phyloP scores from a whole-genome alignment of 2,888 invertebrate genomes.

The Stenodema calcarata region DNA sequence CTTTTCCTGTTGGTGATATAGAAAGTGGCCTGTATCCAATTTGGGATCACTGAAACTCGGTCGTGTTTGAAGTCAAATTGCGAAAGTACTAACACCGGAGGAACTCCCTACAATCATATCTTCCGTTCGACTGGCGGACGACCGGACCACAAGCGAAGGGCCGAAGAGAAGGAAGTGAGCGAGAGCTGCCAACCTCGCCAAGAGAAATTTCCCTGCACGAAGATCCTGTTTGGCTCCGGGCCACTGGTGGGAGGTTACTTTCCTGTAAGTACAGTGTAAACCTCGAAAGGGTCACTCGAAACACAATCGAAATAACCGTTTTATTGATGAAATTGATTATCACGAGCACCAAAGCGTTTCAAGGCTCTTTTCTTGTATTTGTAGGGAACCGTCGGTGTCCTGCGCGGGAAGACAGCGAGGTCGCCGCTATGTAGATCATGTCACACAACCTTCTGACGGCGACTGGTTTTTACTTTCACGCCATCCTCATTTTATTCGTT shows the following conservation, averaged over 20 bases:
- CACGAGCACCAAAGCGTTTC: not conserved
- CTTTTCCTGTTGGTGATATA: not conserved
- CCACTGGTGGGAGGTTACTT: not conserved
- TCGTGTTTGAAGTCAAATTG: conserved; percentile 22
- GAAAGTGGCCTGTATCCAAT: conserved; percentile 23
- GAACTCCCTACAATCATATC: conserved; percentile 20
- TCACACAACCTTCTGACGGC: not conserved
- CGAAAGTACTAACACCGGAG: not conserved
- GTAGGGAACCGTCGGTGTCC: not conserved
- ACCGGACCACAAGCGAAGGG: not conserved
- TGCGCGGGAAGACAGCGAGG: not conserved
- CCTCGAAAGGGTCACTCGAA: not conserved
- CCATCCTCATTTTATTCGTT: conserved; percentile 2
- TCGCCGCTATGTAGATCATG: not conserved
- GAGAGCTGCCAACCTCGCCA: conserved; percentile 22
- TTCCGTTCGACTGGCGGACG: conserved; percentile 28
- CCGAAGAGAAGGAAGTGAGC: conserved; percentile 24
- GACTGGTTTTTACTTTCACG: conserved; percentile 2
- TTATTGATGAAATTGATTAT: not conserved
- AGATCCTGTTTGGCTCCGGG: conserved; percentile 13
- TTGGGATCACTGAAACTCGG: conserved; percentile 31
- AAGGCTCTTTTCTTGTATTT: not conserved
- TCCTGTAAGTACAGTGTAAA: not conserved
- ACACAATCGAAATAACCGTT: not conserved
- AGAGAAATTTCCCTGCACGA: conserved; percentile 24